Base-by-base conservation (phyloP, 2,797 vertebrate species). In the Sebastes matsubarae region DNA sequence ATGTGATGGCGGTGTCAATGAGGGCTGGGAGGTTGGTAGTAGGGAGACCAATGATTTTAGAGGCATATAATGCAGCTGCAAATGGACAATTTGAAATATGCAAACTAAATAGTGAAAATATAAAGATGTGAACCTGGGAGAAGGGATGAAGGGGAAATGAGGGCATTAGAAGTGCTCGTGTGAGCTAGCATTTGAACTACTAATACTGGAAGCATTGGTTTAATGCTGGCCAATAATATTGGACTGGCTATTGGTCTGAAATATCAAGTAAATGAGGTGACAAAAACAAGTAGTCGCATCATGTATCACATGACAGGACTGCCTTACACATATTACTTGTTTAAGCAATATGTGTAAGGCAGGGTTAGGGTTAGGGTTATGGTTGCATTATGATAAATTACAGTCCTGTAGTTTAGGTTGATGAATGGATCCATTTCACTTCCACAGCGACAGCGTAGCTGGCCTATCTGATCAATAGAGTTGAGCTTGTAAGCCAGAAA, bases 401-500 rank as follows among this genome's bases (percentile, higher is more conserved):
- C 65, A 66, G 68, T 70, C 13, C 27, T 30, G 38, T 5, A 25
- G 30, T 54, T 54, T 57, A 16, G 65, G 46, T 12, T 81, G 60
- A 85, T 80, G 27, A 65, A 63, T 67, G 61, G 12, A 32, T 71
- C 27, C 30, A 8, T 64, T 60, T 68, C 24, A 63, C 61, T 68
- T 79, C 34, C 60, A 30, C 24, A 67, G 72, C 4, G 27, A 72
- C 73, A 63, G 24, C 11, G 22, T 3, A 64, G 69, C 60, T 30
- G 65, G 11, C 60, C 60, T 2, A 24, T 75, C 75, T 68, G 72
- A 87, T 87, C 86, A 55, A 74, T 77, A 60, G 27, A 2, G 0
- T 9, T n/a, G 52, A 69, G 77, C 66, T 74, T 64, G 50, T 79
- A 50, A 69, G 71, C 72, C 78, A 38, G 46, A 77, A 76, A 89